These are phyloP conservation scores for Eudyptes chrysolophus DNA, from an alignment of 2,113 vertebrate species.

Conservation along the genomic window DNA sequence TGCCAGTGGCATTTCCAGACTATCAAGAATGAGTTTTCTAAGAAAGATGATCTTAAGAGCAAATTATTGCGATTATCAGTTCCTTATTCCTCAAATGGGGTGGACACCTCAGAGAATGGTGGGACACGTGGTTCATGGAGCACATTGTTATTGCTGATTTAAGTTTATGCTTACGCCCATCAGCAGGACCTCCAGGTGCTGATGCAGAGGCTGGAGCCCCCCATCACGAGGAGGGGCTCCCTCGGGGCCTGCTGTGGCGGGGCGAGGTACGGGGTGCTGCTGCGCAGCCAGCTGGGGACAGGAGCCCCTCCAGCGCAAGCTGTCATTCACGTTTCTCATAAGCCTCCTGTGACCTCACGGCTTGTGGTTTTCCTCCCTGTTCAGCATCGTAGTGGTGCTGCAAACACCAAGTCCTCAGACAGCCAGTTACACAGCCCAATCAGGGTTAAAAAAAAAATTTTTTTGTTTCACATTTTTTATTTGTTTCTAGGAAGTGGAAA, in stretches of 20 bases:
- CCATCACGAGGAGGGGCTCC: rapidly evolving
- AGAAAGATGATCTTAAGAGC: neutral
- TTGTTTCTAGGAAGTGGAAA: neutral
- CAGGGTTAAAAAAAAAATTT: rapidly evolving
- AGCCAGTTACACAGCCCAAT: rapidly evolving
- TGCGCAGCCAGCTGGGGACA: rapidly evolving
- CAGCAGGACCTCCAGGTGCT: rapidly evolving
- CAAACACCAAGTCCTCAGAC: neutral
- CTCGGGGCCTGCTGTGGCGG: rapidly evolving
- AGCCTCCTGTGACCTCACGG: neutral
- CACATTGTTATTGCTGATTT: rapidly evolving
- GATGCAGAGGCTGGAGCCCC: rapidly evolving
- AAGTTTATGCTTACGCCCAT: rapidly evolving
- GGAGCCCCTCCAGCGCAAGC: rapidly evolving
- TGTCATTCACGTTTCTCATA: neutral
- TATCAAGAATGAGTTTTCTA: neutral
- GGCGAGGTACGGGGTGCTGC: neutral
- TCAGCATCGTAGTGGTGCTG: rapidly evolving
- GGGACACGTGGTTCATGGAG: rapidly evolving
- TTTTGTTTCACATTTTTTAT: neutral
- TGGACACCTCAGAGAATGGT: rapidly evolving
- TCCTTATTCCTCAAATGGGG: rapidly evolving
- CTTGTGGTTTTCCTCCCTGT: neutral
- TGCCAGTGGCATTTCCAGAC: neutral
- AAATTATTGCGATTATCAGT: rapidly evolving